Evolutionary conservation across 2,888 invertebrate genomes (phyloP), one percentile per base, ranked within the genome.

Genomic region (Sipha maydis): DNA sequence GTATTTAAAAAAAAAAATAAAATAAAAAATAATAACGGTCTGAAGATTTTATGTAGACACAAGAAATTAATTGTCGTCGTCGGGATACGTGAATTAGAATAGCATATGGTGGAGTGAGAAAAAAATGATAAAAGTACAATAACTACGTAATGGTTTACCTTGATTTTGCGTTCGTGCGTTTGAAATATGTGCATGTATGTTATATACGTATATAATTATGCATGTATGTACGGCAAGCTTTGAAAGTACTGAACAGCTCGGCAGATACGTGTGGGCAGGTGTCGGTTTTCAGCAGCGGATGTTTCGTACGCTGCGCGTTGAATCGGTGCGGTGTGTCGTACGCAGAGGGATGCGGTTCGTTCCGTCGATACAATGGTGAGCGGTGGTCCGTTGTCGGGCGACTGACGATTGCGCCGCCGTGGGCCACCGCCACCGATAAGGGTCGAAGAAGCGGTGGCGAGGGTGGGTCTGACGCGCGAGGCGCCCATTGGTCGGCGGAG

Each of bases 321-420:
- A 14, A 14, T 48, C 48, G 48, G 48, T 14, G 14, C 14, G 48
- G 11, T 14, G 31, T 31, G 71, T 31, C 5, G 71, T 71, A 9
- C 28, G 14, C 14, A 3, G 71, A 31, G 28, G 28, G 71, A 71
- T 17, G 28, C 8, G 31, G 9, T 8, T 3, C 9, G 9, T 8
- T 3, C 9, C n/a, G 67, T n/a, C 71, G 71, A 71, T 11, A 11
- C 41, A 61, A 67, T 41, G 84, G 56, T 34, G 31, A 48, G n/a
- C 80, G 80, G 88, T 67, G 54, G 79, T 78, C 85, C 71, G 85
- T 85, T 85, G 85, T 69, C 85, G 76, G 78, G 79, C 14, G 85
- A 88, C 88, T 88, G 82, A 82, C 78, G 73, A 56, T 75, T 25
- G 71, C 61, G 69, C 28, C 73, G 80, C 75, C 85, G 71, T 71